Percentiles rank a stretch among this genome's conserved stretches.
These are phyloP conservation scores for Hypanus sabinus DNA, from an alignment of 2,113 vertebrate species.

Conservation along the genomic window DNA sequence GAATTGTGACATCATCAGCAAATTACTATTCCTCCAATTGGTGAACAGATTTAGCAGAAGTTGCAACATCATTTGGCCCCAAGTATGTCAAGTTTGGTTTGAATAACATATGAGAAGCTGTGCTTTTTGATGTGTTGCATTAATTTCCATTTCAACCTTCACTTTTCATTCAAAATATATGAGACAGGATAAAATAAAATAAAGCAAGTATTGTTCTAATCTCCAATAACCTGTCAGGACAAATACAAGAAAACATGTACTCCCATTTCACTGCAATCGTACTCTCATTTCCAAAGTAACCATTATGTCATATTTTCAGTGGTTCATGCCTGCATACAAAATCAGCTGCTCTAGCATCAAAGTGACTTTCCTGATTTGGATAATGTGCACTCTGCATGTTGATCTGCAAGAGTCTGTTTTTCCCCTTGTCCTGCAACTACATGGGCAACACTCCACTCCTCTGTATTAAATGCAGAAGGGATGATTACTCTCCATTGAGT, in stretches of 20 bases:
- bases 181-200: neutral
- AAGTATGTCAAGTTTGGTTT: neutral
- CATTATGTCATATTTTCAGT: neutral
- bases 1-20: neutral
- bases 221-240: neutral
- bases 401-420: neutral
- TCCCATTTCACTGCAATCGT: neutral
- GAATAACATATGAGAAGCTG: neutral
- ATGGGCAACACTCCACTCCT: neutral
- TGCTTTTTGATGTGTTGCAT: neutral
- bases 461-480: neutral
- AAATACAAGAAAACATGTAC: neutral
- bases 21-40: neutral
- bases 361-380: neutral
- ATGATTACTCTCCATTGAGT: neutral
- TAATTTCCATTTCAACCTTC: constrained; percentile 3
- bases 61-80: neutral
- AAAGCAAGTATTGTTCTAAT: neutral
- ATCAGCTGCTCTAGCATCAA: neutral
- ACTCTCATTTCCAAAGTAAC: neutral
- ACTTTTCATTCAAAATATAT: neutral
- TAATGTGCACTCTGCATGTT: neutral
- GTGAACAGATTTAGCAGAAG: neutral
- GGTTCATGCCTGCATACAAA: neutral
- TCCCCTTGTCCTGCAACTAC: neutral